A percentile compares a stretch with the other conserved stretches of the same genome.
These are phyloP conservation scores for Meliscaeva auricollis DNA, from an alignment of 2,888 invertebrate species.

Conservation along the genomic window DNA sequence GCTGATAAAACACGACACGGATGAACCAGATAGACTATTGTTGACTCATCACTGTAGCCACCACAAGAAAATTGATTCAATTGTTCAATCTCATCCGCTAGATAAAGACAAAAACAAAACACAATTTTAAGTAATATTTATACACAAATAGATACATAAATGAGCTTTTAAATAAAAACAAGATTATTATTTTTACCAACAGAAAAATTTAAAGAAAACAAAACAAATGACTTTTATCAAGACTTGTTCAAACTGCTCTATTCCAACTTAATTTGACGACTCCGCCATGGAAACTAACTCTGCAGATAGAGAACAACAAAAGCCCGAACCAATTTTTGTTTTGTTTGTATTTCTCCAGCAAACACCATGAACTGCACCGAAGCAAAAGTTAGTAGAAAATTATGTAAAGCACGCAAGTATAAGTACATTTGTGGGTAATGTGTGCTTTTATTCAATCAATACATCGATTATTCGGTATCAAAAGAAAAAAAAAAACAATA, in stretches of 20 bases:
- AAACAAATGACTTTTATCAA: neutral
- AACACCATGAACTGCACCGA: constrained; percentile 36
- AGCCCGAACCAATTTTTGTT: constrained; percentile 37
- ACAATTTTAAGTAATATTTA: neutral
- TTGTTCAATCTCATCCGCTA: constrained; percentile 92
- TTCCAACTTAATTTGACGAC: constrained; percentile 28
- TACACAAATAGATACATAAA: neutral
- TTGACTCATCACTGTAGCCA: constrained; percentile 93
- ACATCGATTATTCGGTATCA: constrained; percentile 54
- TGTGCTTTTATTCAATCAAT: constrained; percentile 53
- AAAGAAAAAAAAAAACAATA: constrained; percentile 8
- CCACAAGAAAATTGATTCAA: constrained; percentile 93
- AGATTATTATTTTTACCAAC: neutral
- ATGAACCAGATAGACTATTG: constrained; percentile 94
- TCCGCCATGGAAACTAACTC: constrained; percentile 46
- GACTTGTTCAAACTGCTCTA: constrained; percentile 4
- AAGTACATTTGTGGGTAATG: constrained; percentile 16
- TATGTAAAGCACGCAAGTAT: constrained; percentile 24
- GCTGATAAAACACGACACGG: constrained; percentile 94
- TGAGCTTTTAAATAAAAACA: neutral
- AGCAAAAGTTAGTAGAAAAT: constrained; percentile 42
- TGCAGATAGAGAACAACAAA: constrained; percentile 27
- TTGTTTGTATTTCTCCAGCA: constrained; percentile 23
- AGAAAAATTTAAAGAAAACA: constrained; percentile 17
- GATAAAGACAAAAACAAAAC: constrained; percentile 68